Percentiles rank a stretch among this genome's conserved stretches.
Evolutionary conservation across 2,888 invertebrate genomes (phyloP).

Genomic region (Macrophya annulata): DNA sequence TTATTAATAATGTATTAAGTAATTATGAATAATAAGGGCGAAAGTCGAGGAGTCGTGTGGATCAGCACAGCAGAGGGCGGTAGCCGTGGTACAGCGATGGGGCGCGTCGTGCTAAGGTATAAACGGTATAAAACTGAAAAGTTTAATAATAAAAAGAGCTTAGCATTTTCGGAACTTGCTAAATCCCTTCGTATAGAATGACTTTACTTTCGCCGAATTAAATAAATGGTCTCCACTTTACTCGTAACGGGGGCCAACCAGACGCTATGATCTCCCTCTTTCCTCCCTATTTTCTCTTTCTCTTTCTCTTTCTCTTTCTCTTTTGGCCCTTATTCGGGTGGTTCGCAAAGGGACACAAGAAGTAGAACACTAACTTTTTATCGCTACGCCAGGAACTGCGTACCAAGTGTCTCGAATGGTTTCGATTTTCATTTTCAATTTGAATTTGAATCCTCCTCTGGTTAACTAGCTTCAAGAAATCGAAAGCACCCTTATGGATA

Average conservation of each 20-base stretch:
- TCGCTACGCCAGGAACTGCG: constrained; percentile 48
- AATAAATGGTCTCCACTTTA: constrained; percentile 55
- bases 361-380: constrained; percentile 52
- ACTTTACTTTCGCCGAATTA: constrained; percentile 59
- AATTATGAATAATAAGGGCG: constrained; percentile 71
- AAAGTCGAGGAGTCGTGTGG: constrained; percentile 27
- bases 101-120: constrained; percentile 29
- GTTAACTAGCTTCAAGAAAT: constrained; percentile 39
- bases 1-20: constrained; percentile 78
- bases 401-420: constrained; percentile 53
- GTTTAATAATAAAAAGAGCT: constrained; percentile 67
- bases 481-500: not conserved
- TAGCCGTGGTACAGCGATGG: not conserved
- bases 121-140: constrained; percentile 66
- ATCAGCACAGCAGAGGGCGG: not conserved
- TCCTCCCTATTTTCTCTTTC: not conserved
- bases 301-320: not conserved
- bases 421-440: constrained; percentile 51
- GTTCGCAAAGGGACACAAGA: constrained; percentile 33
- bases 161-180: constrained; percentile 56
- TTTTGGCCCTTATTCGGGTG: constrained; percentile 34
- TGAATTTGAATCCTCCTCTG: constrained; percentile 49
- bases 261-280: constrained; percentile 19
- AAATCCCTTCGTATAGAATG: constrained; percentile 53
- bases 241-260: constrained; percentile 46